Percentiles rank a stretch among this genome's conserved stretches.
Evolutionary conservation across 2,888 invertebrate species (phyloP).

Genomic region (Lepeophtheirus nordmannii): DNA sequence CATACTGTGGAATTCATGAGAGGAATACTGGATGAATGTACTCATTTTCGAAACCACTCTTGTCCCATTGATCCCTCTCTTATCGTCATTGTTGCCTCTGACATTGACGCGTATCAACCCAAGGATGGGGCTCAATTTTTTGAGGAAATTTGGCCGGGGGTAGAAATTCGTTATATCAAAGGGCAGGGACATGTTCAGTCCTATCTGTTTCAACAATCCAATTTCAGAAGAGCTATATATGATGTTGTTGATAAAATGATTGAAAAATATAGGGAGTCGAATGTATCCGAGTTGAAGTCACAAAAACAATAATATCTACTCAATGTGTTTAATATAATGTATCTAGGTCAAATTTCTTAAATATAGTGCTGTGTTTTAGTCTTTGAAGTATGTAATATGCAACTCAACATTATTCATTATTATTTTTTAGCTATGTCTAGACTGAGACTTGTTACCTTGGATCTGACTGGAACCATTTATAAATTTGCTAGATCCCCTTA

Average conservation of each 20-base stretch:
- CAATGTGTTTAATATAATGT: no score
- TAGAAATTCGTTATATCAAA: slow-evolving; percentile 35
- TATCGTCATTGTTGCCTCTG: slow-evolving; percentile 76
- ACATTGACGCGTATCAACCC: slow-evolving; percentile 49
- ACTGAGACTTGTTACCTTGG: not conserved
- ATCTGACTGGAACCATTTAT: slow-evolving; percentile 12
- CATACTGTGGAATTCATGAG: slow-evolving; percentile 29
- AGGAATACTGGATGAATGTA: slow-evolving; percentile 97
- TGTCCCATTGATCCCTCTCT: slow-evolving; percentile 65
- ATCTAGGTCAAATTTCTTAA: no score
- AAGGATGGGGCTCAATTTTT: slow-evolving; percentile 33
- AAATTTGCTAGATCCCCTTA: not conserved
- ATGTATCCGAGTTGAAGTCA: not conserved
- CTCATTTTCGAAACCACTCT: slow-evolving; percentile 83
- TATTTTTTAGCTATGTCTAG: not conserved
- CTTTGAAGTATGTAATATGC: no score
- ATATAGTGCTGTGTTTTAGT: no score
- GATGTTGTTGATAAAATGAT: slow-evolving; percentile 19
- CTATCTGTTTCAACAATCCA: slow-evolving; percentile 66
- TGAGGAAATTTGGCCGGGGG: slow-evolving; percentile 37
- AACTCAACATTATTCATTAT: not conserved
- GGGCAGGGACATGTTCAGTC: slow-evolving; percentile 63
- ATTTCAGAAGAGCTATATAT: slow-evolving; percentile 53
- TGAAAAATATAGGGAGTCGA: slow-evolving; percentile 14
- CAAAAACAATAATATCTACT: not conserved